phyloP scores from a whole-genome alignment of 1,140 invertebrate species.

The Bathynomus jamesi region DNA sequence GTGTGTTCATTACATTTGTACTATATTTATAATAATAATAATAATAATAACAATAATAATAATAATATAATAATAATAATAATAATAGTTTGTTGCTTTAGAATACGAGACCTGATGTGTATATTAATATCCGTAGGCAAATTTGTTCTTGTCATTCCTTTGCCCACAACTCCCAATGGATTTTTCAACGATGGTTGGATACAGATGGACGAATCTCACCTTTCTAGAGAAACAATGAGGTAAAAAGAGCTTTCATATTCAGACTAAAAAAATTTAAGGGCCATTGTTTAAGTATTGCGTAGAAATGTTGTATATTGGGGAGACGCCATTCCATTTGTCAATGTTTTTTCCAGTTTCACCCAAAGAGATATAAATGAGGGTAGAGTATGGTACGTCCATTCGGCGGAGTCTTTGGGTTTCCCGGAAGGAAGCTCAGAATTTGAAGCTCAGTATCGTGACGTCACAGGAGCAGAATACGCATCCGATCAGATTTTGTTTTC shows the following conservation, averaged over 20 bases:
- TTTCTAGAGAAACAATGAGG: constrained; percentile 29
- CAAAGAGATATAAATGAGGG: constrained; percentile 34
- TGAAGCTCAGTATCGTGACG: not conserved
- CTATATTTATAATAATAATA: not conserved
- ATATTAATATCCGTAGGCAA: constrained; percentile 29
- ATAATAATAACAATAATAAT: no score
- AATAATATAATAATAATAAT: no score
- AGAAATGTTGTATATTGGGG: not conserved
- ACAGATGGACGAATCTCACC: constrained; percentile 34
- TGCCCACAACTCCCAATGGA: constrained; percentile 32
- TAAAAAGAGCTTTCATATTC: not conserved
- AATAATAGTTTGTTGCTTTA: no score
- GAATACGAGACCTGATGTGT: no score
- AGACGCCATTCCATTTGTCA: not conserved
- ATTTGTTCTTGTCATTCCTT: constrained; percentile 27
- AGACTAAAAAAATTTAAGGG: not conserved
- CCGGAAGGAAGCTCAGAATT: not conserved
- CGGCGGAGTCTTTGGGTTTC: not conserved
- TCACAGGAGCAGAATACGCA: not conserved
- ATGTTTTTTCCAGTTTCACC: constrained; percentile 24
- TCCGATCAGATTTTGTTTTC: constrained; percentile 32
- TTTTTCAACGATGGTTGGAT: constrained; percentile 36
- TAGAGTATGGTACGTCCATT: constrained; percentile 31
- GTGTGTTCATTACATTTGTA: not conserved
- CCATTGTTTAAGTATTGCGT: not conserved